Base-by-base conservation (phyloP, 2,113 vertebrate genomes). In the Oreochromis niloticus region DNA sequence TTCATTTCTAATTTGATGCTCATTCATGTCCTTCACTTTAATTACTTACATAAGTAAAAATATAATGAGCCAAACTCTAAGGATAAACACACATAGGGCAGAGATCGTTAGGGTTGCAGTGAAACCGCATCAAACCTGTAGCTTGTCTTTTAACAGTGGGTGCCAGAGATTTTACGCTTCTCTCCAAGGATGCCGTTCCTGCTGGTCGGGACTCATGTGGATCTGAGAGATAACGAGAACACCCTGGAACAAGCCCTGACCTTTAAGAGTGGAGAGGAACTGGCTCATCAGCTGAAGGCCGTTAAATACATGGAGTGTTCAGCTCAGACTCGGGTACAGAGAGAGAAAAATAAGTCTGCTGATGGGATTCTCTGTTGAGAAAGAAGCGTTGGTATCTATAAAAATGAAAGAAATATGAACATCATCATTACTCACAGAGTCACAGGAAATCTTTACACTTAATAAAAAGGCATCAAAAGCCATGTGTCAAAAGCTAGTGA, bases 291-390 rank as follows among this genome's bases (percentile, higher is more conserved):
- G 87, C 97, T 99, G 86, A 97, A 97, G 92, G 98, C 98, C 4
- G 97, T 99, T 91, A 99, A 99, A 96, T 99, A 99, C 0, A 97
- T 99, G 94, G 98, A 99, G 93, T 99, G 98, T 90, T 99, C 98
- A 36, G 98, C 98, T 7, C 97, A 98, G 3, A 98, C 98, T 19
- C 98, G 98, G 98, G 98, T 86, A 81, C 13, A 0, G 2, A 14
- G 3, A 55, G 17, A 12, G 34, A 11, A 4, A 32, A 75, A 66
- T 66, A 13, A 9, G 46, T 34, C 43, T 34, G 14, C 16, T 50
- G 24, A 7, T 4, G 12, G 9, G 81, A 24, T 48, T 48, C 30
- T 48, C 24, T 61, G 7, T 34, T 52, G 61, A 34, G 30, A 79
- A 3, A 19, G 27, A 12, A 30, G 9, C 6, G 12, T 34, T 52